Evolutionary conservation across 2,797 vertebrate genomes (phyloP), one percentile per base, ranked within the genome.

Genomic region (Hypotaenidia okinawae): DNA sequence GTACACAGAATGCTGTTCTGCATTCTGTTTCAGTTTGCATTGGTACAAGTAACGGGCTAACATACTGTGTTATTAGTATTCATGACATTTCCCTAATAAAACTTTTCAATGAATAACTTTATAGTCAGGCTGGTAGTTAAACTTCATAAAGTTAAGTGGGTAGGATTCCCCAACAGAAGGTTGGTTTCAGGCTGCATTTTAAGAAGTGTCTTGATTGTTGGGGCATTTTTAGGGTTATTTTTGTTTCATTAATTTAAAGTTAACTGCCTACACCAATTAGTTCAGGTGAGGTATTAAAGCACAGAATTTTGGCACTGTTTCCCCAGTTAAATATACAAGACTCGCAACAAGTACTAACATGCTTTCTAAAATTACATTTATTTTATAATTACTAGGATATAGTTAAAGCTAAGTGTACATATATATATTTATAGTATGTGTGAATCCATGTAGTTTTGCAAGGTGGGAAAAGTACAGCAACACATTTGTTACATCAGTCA

Each of bases 71-170:
- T 93, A 89, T 87, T 95, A 93, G 35, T 83, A 91, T 93, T 95
- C 68, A 89, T 86, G 43, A 79, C 70, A 68, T 92, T 94, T 95
- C 64, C 81, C 96, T 95, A 95, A 94, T 94, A 93, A 95, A 95
- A 90, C 78, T 95, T 95, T 83, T 92, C 81, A 93, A 13, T 95
- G 10, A 92, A 87, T 87, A 90, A 89, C 51, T 95, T 95, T 85
- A 85, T 87, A 93, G 78, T 93, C 39, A 94, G 84, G 25, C 41
- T 93, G 16, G 11, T 94, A 92, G 86, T 93, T 96, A 85, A 95
- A 95, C 84, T 92, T 93, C 81, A 92, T 93, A 55, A 94, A 94
- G 78, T 84, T 85, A 95, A 94, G 84, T 93, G 69, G 54, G 30
- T 89, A 89, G 88, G 90, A 93, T 92, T 94, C 93, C 66, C 62